phyloP scores from a whole-genome alignment of 1,140 invertebrate genomes.

The Octopus sinensis region DNA sequence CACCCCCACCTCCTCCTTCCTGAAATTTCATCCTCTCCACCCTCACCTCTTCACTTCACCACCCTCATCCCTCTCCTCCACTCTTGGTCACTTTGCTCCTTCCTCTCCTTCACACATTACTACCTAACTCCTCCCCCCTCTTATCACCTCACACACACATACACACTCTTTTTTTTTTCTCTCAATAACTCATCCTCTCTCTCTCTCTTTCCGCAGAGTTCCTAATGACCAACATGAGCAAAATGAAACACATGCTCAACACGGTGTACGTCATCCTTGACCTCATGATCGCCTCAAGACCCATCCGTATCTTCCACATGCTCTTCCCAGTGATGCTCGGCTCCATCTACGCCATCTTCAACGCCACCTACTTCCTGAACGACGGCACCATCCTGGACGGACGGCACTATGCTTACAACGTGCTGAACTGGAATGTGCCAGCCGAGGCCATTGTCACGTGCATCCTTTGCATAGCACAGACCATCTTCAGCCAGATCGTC shows the following conservation, averaged over 20 bases:
- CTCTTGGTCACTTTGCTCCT: neutral
- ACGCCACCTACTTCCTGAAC: slow-evolving; percentile 51
- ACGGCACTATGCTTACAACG: slow-evolving; percentile 47
- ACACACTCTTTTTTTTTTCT: too few relatives aligned
- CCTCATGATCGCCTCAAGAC: slow-evolving; percentile 43
- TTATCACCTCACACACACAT: too few relatives aligned
- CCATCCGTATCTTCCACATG: slow-evolving; percentile 50
- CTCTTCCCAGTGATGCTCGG: slow-evolving; percentile 47
- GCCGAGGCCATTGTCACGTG: slow-evolving; percentile 47
- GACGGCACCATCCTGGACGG: slow-evolving; percentile 44
- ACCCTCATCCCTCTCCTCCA: neutral
- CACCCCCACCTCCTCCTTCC: too few relatives aligned
- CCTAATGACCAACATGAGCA: slow-evolving; percentile 40
- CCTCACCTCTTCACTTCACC: neutral
- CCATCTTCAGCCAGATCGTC: slow-evolving; percentile 38
- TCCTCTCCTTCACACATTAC: too few relatives aligned
- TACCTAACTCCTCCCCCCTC: too few relatives aligned
- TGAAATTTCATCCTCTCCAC: too few relatives aligned
- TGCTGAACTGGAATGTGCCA: slow-evolving; percentile 50
- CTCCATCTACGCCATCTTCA: slow-evolving; percentile 50
- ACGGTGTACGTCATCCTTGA: slow-evolving; percentile 46
- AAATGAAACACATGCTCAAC: slow-evolving; percentile 49
- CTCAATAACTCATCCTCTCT: neutral
- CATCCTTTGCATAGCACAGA: slow-evolving; percentile 39
- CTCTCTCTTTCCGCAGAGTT: slow-evolving; percentile 31